These are phyloP conservation scores for Catonia carolina DNA, from an alignment of 2,888 invertebrate species.

Conservation along the genomic window DNA sequence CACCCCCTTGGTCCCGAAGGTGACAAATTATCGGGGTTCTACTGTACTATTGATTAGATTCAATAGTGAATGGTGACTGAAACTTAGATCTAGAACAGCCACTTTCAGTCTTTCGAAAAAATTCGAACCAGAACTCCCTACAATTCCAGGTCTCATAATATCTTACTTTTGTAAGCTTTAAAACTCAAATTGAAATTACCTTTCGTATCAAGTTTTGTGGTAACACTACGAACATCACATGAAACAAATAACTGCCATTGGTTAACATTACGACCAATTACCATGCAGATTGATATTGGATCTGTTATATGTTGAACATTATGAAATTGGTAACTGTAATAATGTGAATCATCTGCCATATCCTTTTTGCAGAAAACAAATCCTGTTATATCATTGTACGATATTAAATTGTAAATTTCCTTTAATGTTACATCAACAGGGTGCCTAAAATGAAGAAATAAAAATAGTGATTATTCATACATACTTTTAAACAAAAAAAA, in stretches of 20 bases:
- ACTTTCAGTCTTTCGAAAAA: too few relatives aligned
- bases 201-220: conserved; percentile 38
- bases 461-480: too few relatives aligned
- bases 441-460: conserved; percentile 38
- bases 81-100: too few relatives aligned
- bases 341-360: not conserved
- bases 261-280: conserved; percentile 55
- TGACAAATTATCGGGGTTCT: too few relatives aligned
- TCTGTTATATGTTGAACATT: conserved; percentile 1
- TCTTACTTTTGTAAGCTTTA: too few relatives aligned
- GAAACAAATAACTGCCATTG: conserved; percentile 54
- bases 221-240: conserved; percentile 36
- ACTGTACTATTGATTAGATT: too few relatives aligned
- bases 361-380: conserved; percentile 20
- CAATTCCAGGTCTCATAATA: too few relatives aligned
- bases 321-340: not conserved
- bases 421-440: conserved; percentile 43
- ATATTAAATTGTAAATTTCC: conserved; percentile 37
- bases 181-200: too few relatives aligned
- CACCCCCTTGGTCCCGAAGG: too few relatives aligned
- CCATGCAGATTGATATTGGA: conserved; percentile 45
- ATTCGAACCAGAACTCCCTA: too few relatives aligned
- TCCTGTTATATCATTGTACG: conserved; percentile 27
- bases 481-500: too few relatives aligned
- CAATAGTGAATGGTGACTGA: too few relatives aligned